Evolutionary conservation across 92 coral and sea anemone species (phyloP).

Genomic region (Actinernus sp.): DNA sequence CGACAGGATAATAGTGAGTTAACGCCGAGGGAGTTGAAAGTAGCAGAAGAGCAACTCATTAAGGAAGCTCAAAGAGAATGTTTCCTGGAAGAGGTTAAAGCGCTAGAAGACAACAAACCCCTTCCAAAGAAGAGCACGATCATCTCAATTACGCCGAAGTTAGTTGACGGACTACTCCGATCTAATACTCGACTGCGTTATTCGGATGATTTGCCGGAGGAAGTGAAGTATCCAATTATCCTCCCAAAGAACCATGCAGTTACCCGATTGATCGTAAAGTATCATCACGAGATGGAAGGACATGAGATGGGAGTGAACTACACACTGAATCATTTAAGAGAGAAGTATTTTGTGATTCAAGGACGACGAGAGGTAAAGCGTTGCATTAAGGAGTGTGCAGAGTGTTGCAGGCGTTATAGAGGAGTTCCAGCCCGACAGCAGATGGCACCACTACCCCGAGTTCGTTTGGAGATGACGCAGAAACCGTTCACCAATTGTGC

Average conservation of each 20-base stretch:
- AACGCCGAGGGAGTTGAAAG: constrained; percentile 52
- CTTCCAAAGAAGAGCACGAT: constrained; percentile 43
- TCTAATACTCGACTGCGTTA: constrained; percentile 47
- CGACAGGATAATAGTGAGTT: constrained; percentile 38
- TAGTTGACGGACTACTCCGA: constrained; percentile 47
- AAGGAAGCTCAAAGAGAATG: constrained; percentile 43
- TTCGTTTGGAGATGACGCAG: constrained; percentile 39
- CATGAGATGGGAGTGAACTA: constrained; percentile 64
- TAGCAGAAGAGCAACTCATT: constrained; percentile 40
- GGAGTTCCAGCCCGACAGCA: too few relatives aligned
- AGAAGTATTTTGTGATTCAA: constrained; percentile 37
- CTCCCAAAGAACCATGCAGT: constrained; percentile 28
- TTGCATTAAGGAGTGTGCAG: too few relatives aligned
- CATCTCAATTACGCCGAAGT: constrained; percentile 29
- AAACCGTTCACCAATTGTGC: constrained; percentile 55
- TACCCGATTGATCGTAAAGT: constrained; percentile 25
- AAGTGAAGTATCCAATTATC: constrained; percentile 53
- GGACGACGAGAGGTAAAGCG: constrained; percentile 29
- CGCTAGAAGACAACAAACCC: constrained; percentile 17
- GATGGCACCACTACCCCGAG: constrained; percentile 50
- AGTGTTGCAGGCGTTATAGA: too few relatives aligned
- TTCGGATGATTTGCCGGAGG: constrained; percentile 28
- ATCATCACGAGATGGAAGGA: constrained; percentile 46
- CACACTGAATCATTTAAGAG: constrained; percentile 48
- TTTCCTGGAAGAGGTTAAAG: constrained; percentile 51